Percentiles rank a stretch among this genome's conserved stretches.
phyloP scores from a whole-genome alignment of 2,113 vertebrate species.

The Carettochelys insculpta region DNA sequence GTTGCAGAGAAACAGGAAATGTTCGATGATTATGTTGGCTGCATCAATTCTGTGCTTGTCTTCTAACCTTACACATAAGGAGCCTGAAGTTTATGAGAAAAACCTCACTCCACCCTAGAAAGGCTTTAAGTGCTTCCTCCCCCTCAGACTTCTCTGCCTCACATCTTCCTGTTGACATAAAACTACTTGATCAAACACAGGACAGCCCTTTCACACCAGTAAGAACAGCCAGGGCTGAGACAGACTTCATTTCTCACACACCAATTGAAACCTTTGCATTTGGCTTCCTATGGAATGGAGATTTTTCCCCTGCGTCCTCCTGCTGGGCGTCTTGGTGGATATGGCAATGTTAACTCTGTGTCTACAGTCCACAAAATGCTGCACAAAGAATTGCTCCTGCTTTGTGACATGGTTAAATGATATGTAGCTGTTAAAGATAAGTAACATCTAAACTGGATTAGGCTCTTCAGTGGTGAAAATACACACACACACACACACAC shows the following conservation, averaged over 20 bases:
- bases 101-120: not conserved
- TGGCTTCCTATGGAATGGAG: not conserved
- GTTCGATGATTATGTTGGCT: not conserved
- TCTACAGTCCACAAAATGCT: not conserved
- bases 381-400: not conserved
- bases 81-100: not conserved
- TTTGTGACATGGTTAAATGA: fast-evolving
- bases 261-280: not conserved
- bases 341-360: fast-evolving
- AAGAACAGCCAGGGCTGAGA: not conserved
- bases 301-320: not conserved
- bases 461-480: not conserved
- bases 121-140: not conserved
- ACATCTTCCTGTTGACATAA: not conserved
- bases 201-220: not conserved
- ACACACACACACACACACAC: too few species aligned
- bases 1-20: not conserved
- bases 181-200: not conserved
- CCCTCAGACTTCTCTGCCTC: not conserved
- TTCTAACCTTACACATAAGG: not conserved
- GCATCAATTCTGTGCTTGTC: not conserved
- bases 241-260: not conserved
- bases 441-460: not conserved
- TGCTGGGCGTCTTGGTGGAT: not conserved
- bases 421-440: not conserved